These are phyloP conservation scores for Hemibagrus guttatus DNA, from an alignment of 2,797 vertebrate genomes.

Conservation along the genomic window DNA sequence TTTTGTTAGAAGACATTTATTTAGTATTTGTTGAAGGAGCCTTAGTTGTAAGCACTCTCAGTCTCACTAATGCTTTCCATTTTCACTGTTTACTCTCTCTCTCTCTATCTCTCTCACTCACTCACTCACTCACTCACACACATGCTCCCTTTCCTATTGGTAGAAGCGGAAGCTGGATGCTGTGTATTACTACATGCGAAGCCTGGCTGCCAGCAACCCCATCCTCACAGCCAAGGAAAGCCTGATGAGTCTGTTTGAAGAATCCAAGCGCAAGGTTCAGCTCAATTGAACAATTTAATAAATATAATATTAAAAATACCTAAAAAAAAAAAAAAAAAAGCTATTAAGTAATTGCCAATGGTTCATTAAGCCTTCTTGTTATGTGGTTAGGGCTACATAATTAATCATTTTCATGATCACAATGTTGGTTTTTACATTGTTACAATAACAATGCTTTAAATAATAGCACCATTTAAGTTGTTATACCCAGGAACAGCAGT, in stretches of 20 bases:
- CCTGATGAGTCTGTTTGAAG: slow-evolving; percentile 97
- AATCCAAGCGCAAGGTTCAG: slow-evolving; percentile 94
- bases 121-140: not conserved
- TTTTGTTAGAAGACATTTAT: not conserved
- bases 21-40: not conserved
- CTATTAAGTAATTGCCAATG: not conserved
- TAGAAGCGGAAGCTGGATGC: slow-evolving; percentile 98
- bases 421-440: not conserved
- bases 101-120: not conserved
- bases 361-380: not conserved
- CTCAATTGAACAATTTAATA: not conserved
- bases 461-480: not conserved
- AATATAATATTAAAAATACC: not conserved
- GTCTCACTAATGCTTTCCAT: not conserved
- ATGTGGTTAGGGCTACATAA: not conserved
- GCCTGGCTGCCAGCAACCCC: slow-evolving; percentile 96
- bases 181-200: slow-evolving; percentile 99
- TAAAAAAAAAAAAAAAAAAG: not conserved
- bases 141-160: not conserved
- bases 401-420: not conserved
- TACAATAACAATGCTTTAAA: not conserved
- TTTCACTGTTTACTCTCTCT: not conserved
- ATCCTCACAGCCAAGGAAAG: slow-evolving; percentile 98
- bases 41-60: not conserved
- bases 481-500: not conserved